Conservation (phyloP, 2,888 invertebrate species). For the Drosophila infuscata region DNA sequence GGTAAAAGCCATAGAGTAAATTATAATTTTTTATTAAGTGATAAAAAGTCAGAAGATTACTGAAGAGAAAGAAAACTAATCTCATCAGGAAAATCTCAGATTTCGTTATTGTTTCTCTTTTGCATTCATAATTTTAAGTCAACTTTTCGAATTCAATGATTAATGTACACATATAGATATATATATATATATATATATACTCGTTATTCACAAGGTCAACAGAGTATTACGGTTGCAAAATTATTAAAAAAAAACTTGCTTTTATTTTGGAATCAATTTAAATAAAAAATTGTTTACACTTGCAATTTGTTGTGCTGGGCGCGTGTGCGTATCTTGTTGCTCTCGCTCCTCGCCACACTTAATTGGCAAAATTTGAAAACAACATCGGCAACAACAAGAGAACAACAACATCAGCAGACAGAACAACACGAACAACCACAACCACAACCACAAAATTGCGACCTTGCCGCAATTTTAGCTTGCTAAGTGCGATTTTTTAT, state of each 20-base stretch:
- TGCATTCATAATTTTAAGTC: neutral
- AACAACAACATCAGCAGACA: neutral
- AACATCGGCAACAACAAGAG: neutral
- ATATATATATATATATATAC: neutral
- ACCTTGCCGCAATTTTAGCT: slow-evolving; percentile 62
- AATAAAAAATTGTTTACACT: slow-evolving; percentile 37
- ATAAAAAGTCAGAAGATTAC: neutral
- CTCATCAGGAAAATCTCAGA: neutral
- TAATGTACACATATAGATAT: neutral
- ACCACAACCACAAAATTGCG: slow-evolving; percentile 42
- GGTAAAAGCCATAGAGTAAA: neutral
- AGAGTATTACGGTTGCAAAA: slow-evolving; percentile 3
- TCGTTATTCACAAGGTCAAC: slow-evolving; percentile 28
- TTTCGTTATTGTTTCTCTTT: neutral
- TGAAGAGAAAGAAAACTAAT: neutral
- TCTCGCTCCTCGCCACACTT: slow-evolving; percentile 32
- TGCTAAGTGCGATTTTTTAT: slow-evolving; percentile 11
- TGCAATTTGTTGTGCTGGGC: slow-evolving; percentile 31
- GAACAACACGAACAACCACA: slow-evolving; percentile 16
- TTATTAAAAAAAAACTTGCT: slow-evolving; percentile 55
- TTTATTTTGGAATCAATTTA: slow-evolving; percentile 47
- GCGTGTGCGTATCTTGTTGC: slow-evolving; percentile 32
- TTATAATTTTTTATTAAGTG: neutral
- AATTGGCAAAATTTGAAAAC: slow-evolving; percentile 56
- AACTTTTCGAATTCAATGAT: neutral